phyloP scores from a whole-genome alignment of 2,113 vertebrate species.

The Nannospalax galili region DNA sequence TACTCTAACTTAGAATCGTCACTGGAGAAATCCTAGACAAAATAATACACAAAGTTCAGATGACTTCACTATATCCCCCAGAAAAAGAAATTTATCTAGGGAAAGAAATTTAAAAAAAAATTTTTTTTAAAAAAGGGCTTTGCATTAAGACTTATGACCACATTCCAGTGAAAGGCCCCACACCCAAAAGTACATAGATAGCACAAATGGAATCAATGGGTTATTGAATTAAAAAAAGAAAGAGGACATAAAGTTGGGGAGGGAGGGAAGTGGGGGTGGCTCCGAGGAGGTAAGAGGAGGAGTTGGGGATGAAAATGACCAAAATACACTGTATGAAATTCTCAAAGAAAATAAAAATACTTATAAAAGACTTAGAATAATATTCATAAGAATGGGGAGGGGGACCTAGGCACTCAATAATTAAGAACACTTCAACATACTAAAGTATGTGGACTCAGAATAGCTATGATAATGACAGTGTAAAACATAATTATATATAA shows the following conservation, averaged over 20 bases:
- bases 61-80: constrained; percentile 11
- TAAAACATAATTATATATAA: constrained; percentile 9
- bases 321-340: no score
- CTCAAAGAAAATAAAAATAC: no score
- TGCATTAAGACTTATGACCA: neutral
- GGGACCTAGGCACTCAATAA: constrained; percentile 23
- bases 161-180: no score
- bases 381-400: neutral
- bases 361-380: no score
- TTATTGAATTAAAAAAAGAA: no score
- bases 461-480: neutral
- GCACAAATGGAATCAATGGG: no score
- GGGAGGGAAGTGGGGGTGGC: no score
- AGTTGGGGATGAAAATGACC: no score
- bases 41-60: constrained; percentile 65
- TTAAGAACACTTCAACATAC: neutral
- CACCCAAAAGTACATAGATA: neutral
- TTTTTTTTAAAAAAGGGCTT: neutral
- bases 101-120: constrained; percentile 15
- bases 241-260: no score
- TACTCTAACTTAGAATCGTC: constrained; percentile 97
- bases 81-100: constrained; percentile 19
- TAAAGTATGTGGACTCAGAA: neutral
- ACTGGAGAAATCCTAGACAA: constrained; percentile 94
- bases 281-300: no score